Evolutionary conservation across 2,888 invertebrate species (phyloP), one percentile per base, ranked within the genome.

Genomic region (Volucella inanis): DNA sequence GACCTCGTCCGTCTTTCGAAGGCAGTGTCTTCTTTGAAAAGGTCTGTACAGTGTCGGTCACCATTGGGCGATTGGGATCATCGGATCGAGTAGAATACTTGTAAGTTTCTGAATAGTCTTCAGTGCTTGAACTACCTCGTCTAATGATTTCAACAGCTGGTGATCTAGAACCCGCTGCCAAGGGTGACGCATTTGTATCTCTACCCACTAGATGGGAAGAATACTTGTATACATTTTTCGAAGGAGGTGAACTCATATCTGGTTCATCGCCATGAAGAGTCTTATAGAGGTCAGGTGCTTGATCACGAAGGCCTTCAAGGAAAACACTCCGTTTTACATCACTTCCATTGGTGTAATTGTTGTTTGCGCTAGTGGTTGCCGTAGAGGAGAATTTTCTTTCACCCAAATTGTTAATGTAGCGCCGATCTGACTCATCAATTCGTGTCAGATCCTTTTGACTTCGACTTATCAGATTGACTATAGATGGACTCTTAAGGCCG

Each of bases 381-480:
- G 74, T 47, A 12, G 87, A 76, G 15, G 79, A 82, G 41, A 85
- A 87, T 8, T 87, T 74, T 18, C 87, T 80, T n/a, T 88, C 88
- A 10, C 78, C 67, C 2, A 77, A 14, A 50, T 86, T 84, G 59
- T 77, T 88, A 14, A 87, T 83, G 79, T 90, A 89, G 54, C 89
- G 89, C 22, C 90, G 89, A 55, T 91, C 90, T n/a, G 87, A 80
- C 62, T 88, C 75, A 80, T 88, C 90, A 9, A 94, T 94, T 89
- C 95, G 95, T 38, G 95, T 94, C 38, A 97, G 92, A 90, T 97
- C 97, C 83, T 95, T 94, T 90, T 96, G 96, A 91, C 97, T 97
- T 87, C 97, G 94, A 90, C 96, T 97, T 83, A 97, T 96, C 87
- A 96, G 96, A 76, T 97, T 96, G 49, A 97, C 95, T 87, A 97